Conservation (phyloP, 2,888 invertebrate genomes). For the Eremobia ochroleuca region DNA sequence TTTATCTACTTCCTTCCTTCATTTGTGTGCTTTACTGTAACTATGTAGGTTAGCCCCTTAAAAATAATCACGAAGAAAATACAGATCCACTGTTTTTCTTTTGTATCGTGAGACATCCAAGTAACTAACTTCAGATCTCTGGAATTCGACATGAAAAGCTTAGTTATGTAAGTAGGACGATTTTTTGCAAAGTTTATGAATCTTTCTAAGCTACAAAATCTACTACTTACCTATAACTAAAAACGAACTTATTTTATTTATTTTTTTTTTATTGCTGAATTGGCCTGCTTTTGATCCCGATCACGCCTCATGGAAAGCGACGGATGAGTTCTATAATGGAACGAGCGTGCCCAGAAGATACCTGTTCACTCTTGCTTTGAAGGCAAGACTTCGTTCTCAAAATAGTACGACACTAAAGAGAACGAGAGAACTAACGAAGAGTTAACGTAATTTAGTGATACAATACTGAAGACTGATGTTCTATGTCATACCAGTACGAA, state of each 20-base stretch:
- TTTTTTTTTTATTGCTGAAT: too few species aligned
- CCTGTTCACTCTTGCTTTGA: too few species aligned
- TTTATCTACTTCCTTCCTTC: constrained; percentile 10
- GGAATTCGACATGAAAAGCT: not conserved
- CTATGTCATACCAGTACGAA: not conserved
- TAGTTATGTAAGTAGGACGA: not conserved
- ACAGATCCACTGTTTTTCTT: not conserved
- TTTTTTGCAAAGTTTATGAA: not conserved
- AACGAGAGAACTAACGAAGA: not conserved
- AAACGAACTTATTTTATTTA: too few species aligned
- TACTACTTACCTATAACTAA: too few species aligned
- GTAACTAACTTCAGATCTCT: not conserved
- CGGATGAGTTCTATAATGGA: too few species aligned
- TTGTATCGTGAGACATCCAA: not conserved
- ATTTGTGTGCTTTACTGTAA: not conserved
- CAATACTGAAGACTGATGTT: not conserved
- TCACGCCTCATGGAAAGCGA: too few species aligned
- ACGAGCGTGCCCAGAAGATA: too few species aligned
- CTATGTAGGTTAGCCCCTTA: not conserved
- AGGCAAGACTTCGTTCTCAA: not conserved
- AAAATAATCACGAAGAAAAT: not conserved
- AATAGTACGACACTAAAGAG: not conserved
- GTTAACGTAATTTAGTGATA: not conserved
- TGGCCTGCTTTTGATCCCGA: too few species aligned
- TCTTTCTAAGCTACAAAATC: not conserved